phyloP scores from a whole-genome alignment of 2,113 vertebrate species.

The Prolemur simus region DNA sequence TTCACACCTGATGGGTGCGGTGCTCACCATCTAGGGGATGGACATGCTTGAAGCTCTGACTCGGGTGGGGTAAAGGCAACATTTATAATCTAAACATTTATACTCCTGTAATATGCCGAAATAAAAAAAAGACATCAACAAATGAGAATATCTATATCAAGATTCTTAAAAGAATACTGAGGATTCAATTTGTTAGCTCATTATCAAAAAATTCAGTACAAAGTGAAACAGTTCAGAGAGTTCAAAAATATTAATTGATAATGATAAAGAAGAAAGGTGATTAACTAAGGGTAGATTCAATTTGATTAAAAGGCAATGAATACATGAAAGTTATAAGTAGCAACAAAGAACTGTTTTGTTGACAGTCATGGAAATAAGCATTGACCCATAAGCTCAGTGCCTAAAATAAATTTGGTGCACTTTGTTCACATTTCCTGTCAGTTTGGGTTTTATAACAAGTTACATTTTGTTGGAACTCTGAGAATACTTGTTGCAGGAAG shows the following conservation, averaged over 20 bases:
- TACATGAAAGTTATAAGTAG: conserved; percentile 54
- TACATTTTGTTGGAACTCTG: conserved; percentile 58
- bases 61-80: too few relatives aligned
- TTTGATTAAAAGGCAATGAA: conserved; percentile 57
- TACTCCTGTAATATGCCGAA: too few relatives aligned
- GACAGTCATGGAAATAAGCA: conserved; percentile 66
- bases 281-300: conserved; percentile 54
- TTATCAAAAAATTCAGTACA: conserved; percentile 62
- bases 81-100: too few relatives aligned
- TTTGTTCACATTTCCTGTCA: conserved; percentile 66
- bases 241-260: conserved; percentile 69
- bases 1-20: too few relatives aligned
- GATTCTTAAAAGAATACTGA: conserved; percentile 27
- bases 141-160: background rate
- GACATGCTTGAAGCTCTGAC: too few relatives aligned
- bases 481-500: conserved; percentile 51
- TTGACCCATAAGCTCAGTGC: conserved; percentile 32
- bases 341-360: conserved; percentile 63
- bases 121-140: background rate
- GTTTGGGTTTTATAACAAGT: conserved; percentile 51
- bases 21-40: too few relatives aligned
- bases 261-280: conserved; percentile 61
- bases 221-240: conserved; percentile 62
- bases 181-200: conserved; percentile 31
- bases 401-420: conserved; percentile 60